Evolutionary conservation across 2,113 vertebrate genomes (phyloP), one percentile per base, ranked within the genome.

Genomic region (Trematomus loennbergii): DNA sequence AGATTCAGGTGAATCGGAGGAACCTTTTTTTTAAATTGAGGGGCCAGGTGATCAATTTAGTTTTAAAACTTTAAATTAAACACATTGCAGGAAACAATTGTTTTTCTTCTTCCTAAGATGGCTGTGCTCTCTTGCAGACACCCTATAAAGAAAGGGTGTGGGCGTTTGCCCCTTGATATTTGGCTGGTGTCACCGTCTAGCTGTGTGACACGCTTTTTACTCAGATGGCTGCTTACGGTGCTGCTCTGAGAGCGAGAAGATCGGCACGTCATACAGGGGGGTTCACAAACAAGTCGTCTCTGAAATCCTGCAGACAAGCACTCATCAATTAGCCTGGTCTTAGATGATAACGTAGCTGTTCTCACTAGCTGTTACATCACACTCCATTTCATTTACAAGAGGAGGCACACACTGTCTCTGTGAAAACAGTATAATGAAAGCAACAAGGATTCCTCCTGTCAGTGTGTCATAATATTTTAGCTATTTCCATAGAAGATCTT

Each of bases 211-310:
- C 82, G 70, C 71, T 86, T 88, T 87, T 86, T 85, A 87, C 82
- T 90, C 85, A 85, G 72, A 84, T 57, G 65, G 58, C 87, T 90
- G 86, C 77, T 81, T 66, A 81, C 60, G 72, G 60, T 53, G 46
- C 72, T 71, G 81, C 85, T 82, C 72, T 81, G 58, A 81, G 75
- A 83, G 81, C 49, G 54, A 75, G 63, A 54, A 75, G 85, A 89
- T 88, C 71, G 71, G 85, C 70, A 59, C 81, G 88, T 92, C 90
- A 87, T 73, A 74, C 58, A 15, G 22, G 25, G 68, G 73, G 61
- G 25, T 81, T 90, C 79, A 79, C 81, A 85, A 90, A 89, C 87
- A 87, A 93, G 88, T 88, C 68, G 85, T 85, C 85, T 84, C 78
- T 72, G 70, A 84, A 88, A 89, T 71, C 66, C 86, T 76, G 58